Evolutionary conservation across 2,888 invertebrate genomes (phyloP).

Genomic region (Gymnocheta viridis): DNA sequence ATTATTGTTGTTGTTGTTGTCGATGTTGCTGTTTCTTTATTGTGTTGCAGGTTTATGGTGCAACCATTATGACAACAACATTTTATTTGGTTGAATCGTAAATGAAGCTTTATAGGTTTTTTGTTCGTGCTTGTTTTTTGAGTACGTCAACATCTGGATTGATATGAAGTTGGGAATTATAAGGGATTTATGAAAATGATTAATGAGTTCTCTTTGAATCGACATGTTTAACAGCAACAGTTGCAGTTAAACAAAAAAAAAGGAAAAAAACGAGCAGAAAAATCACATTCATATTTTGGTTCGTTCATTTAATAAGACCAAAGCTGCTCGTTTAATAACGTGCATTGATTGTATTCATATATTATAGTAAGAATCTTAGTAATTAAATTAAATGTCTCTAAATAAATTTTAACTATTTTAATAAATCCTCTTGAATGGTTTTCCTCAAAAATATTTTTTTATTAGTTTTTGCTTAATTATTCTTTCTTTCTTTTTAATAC

Average conservation of each 20-base stretch:
- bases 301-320: not conserved
- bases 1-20: not conserved
- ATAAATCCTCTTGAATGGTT: not conserved
- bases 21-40: slow-evolving; percentile 29
- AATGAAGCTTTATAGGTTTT: slow-evolving; percentile 16
- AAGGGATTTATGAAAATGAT: slow-evolving; percentile 69
- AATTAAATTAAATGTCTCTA: too few species aligned
- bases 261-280: not conserved
- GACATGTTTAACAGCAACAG: slow-evolving; percentile 60
- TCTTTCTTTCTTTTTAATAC: not conserved
- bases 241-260: slow-evolving; percentile 35
- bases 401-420: not conserved
- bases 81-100: slow-evolving; percentile 60
- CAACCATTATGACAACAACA: slow-evolving; percentile 66
- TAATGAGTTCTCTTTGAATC: slow-evolving; percentile 63
- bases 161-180: slow-evolving; percentile 67
- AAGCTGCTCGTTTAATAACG: not conserved
- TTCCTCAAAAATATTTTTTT: not conserved
- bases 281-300: slow-evolving; percentile 11
- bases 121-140: slow-evolving; percentile 23
- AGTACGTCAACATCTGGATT: slow-evolving; percentile 65
- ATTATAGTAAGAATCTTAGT: slow-evolving; percentile 33
- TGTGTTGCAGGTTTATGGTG: slow-evolving; percentile 53
- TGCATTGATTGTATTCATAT: slow-evolving; percentile 46
- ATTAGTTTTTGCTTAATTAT: not conserved